Conservation (phyloP, 2,888 invertebrate genomes). For the Acanthopleura granulata region DNA sequence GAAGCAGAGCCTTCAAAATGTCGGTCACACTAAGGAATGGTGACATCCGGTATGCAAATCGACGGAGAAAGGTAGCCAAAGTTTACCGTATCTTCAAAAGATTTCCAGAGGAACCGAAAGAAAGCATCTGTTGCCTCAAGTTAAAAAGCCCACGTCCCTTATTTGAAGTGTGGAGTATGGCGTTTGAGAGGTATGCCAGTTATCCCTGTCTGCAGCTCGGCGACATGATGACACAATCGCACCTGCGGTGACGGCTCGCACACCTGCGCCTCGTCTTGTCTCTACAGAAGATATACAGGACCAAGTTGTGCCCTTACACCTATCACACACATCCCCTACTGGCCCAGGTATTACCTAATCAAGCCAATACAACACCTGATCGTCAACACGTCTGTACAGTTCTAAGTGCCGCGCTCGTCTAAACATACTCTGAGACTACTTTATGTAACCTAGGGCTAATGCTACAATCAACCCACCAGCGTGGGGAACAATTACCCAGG, state of each 20-base stretch:
- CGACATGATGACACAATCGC: constrained; percentile 11
- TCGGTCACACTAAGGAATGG: constrained; percentile 11
- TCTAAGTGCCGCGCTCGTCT: no score
- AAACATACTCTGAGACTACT: no score
- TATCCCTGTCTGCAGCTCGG: not conserved
- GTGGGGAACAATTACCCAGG: no score
- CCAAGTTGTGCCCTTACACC: no score
- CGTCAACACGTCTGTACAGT: no score
- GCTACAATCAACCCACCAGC: no score
- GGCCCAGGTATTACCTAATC: no score
- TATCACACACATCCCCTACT: no score
- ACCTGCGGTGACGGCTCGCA: not conserved
- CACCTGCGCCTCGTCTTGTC: not conserved
- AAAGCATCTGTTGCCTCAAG: constrained; percentile 11
- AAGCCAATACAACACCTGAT: no score
- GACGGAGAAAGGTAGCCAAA: constrained; percentile 14
- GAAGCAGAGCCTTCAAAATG: constrained; percentile 1
- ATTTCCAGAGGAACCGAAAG: constrained; percentile 17
- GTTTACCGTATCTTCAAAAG: constrained; percentile 16
- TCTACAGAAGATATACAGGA: no score
- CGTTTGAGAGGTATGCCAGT: constrained; percentile 8
- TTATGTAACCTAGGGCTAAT: no score
- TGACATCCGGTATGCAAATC: constrained; percentile 16
- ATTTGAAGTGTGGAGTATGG: constrained; percentile 15
- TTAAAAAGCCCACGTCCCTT: constrained; percentile 7